Evolutionary conservation across 2,113 vertebrate genomes (phyloP).

Genomic region (Amblyopsis rosae): DNA sequence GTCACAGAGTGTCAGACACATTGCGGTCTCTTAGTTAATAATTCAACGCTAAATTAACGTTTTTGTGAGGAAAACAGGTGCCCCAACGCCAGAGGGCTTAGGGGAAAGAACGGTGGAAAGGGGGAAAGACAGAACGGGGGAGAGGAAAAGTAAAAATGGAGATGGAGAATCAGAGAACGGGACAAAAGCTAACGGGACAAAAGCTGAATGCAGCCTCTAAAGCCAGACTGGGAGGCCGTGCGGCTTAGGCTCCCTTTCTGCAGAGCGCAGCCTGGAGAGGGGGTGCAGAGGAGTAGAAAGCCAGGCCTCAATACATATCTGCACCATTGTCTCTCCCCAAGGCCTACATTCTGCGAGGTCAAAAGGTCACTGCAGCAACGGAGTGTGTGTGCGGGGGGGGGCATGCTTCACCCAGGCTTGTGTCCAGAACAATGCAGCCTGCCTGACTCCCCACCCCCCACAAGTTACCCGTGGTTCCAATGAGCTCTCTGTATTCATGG

Average conservation of each 20-base stretch:
- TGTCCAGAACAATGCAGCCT: conserved; percentile 31
- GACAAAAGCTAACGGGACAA: conserved; percentile 60
- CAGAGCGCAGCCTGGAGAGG: conserved; percentile 22
- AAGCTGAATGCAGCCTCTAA: conserved; percentile 65
- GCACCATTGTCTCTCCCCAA: conserved; percentile 63
- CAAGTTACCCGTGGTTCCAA: background rate
- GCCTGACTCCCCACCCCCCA: background rate
- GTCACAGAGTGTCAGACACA: conserved; percentile 68
- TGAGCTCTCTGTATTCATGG: no score
- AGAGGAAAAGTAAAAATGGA: conserved; percentile 1
- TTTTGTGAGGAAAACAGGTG: conserved; percentile 75
- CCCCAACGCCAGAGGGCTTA: conserved; percentile 66
- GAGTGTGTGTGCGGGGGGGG: conserved; percentile 23
- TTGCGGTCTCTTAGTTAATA: conserved; percentile 72
- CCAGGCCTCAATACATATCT: conserved; percentile 65
- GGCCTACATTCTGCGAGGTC: conserved; percentile 59
- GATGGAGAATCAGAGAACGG: conserved; percentile 9
- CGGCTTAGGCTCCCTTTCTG: conserved; percentile 39
- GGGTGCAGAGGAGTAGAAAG: conserved; percentile 69
- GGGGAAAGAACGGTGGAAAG: conserved; percentile 33
- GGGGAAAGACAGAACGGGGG: conserved; percentile 1
- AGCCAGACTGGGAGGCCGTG: conserved; percentile 62
- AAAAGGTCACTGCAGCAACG: conserved; percentile 56
- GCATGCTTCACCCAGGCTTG: conserved; percentile 54
- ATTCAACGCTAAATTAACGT: conserved; percentile 77